phyloP scores from a whole-genome alignment of 2,797 vertebrate species.

The Acrocephalus scirpaceus region DNA sequence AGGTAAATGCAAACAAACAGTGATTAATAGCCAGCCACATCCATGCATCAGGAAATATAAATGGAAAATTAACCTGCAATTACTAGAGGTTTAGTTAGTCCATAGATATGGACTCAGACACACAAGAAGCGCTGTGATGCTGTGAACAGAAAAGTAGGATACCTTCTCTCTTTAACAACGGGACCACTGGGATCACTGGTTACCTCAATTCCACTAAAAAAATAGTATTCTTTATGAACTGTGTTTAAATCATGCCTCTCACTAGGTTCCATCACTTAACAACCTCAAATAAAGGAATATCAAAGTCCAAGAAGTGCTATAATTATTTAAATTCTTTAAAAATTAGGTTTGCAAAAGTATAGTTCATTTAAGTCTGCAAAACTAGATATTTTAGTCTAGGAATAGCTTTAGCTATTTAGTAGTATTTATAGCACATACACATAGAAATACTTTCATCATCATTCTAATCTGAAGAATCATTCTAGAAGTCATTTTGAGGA shows the following conservation, averaged over 20 bases:
- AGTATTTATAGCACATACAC: not conserved
- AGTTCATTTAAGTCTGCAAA: not conserved
- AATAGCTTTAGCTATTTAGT: not conserved
- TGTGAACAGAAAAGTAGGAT: not conserved
- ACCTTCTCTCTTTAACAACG: not conserved
- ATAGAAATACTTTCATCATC: not conserved
- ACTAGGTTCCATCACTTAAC: not conserved
- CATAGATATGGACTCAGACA: not conserved
- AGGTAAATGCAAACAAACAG: not conserved
- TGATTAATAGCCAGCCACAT: not conserved
- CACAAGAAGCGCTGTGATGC: rapidly evolving
- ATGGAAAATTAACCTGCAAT: not conserved
- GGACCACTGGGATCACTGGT: not conserved
- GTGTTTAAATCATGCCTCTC: not conserved
- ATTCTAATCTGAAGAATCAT: not conserved
- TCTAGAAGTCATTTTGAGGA: not conserved
- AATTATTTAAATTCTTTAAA: not conserved
- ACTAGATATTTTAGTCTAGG: not conserved
- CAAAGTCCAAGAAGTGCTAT: not conserved
- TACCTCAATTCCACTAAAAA: not conserved
- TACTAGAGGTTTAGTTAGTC: not conserved
- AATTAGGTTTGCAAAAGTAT: not conserved
- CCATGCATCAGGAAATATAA: not conserved
- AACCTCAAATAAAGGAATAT: not conserved
- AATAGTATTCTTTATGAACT: not conserved